Conservation (phyloP, 2,797 vertebrate genomes). For the Melanotaenia pygmaea region DNA sequence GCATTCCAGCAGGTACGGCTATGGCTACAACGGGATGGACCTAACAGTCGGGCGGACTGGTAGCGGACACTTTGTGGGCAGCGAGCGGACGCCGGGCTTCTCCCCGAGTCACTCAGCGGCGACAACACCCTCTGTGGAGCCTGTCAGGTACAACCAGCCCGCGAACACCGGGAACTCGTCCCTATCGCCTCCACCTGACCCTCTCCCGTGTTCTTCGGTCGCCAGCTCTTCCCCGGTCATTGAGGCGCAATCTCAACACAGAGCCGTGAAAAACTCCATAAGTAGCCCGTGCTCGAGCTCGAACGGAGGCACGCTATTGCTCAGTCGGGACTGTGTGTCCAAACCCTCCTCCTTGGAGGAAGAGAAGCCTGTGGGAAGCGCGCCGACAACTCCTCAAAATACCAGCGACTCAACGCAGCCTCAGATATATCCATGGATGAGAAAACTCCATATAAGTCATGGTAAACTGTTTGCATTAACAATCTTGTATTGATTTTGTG, state of each 20-base stretch:
- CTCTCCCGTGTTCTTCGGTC: conserved; percentile 92
- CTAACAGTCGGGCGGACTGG: conserved; percentile 93
- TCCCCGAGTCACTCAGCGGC: conserved; percentile 85
- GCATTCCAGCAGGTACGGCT: conserved; percentile 98
- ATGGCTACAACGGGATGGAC: conserved; percentile 99
- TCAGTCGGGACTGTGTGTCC: conserved; percentile 89
- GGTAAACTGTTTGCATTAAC: conserved; percentile 83
- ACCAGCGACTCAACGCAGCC: conserved; percentile 90
- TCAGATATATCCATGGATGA: conserved; percentile 99
- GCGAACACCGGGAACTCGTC: conserved; percentile 81
- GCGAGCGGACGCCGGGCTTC: conserved; percentile 89
- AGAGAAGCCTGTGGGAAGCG: conserved; percentile 91
- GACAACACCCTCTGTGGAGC: conserved; percentile 88
- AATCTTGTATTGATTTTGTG: conserved; percentile 31
- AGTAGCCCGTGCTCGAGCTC: conserved; percentile 87
- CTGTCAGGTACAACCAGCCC: conserved; percentile 91
- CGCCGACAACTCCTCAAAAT: conserved; percentile 91
- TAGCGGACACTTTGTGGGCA: conserved; percentile 93
- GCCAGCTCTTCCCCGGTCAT: conserved; percentile 76
- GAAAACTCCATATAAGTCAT: conserved; percentile 99
- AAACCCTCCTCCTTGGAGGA: conserved; percentile 92
- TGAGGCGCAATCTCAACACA: conserved; percentile 81
- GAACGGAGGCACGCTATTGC: conserved; percentile 84
- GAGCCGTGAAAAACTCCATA: conserved; percentile 91
- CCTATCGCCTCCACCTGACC: conserved; percentile 91